Evolutionary conservation across 2,113 vertebrate species (phyloP).

Genomic region (Cyanoliseus patagonus): DNA sequence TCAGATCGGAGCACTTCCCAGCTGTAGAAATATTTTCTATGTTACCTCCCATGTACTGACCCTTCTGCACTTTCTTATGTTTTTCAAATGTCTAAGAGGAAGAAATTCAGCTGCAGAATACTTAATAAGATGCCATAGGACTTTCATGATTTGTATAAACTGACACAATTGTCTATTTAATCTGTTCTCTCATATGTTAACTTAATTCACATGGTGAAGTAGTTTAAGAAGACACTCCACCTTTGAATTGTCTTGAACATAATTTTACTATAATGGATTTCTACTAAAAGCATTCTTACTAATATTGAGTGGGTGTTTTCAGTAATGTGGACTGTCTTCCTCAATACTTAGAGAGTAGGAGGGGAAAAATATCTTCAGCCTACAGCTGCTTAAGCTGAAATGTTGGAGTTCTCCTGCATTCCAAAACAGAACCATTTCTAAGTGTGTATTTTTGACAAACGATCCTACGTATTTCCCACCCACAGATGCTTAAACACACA

Average conservation of each 20-base stretch:
- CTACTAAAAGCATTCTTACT: background rate
- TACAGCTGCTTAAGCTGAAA: background rate
- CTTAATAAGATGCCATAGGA: background rate
- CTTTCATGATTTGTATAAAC: background rate
- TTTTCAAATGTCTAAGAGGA: background rate
- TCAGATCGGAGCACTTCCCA: background rate
- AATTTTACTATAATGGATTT: background rate
- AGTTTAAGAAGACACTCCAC: background rate
- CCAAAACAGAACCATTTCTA: background rate
- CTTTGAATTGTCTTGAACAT: background rate
- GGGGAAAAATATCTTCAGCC: background rate
- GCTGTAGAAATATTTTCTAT: background rate
- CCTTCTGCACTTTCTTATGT: background rate
- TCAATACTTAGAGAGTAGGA: background rate
- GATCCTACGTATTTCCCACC: background rate
- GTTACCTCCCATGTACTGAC: background rate
- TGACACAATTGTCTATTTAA: background rate
- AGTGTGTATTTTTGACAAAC: background rate
- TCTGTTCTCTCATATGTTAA: background rate
- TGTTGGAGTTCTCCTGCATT: background rate
- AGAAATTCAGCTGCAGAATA: background rate
- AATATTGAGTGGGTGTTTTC: constrained; percentile 3
- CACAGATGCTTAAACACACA: background rate
- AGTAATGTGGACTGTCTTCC: background rate
- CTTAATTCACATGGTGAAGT: background rate